A percentile compares a stretch with the other conserved stretches of the same genome.
These are phyloP conservation scores for Trachelus troglodyta DNA, from an alignment of 2,888 invertebrate genomes.

Conservation along the genomic window DNA sequence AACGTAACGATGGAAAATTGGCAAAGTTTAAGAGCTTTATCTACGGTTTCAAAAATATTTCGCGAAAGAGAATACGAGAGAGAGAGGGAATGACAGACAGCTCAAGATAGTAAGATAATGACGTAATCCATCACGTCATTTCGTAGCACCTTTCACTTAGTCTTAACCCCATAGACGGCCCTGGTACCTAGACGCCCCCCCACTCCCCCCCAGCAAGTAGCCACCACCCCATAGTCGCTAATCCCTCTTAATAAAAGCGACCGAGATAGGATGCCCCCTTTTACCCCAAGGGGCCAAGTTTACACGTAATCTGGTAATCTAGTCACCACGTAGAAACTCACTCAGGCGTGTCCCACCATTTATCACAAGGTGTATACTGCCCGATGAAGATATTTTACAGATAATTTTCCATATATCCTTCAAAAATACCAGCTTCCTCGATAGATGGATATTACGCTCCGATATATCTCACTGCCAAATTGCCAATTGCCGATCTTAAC, in stretches of 20 bases:
- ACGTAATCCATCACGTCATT: conserved; percentile 20
- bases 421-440: too few species aligned
- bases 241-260: not conserved
- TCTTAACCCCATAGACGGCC: not conserved
- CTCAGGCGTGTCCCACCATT: not conserved
- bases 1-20: conserved; percentile 26
- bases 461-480: too few species aligned
- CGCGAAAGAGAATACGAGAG: conserved; percentile 10
- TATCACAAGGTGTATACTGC: not conserved
- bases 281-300: not conserved
- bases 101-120: not conserved
- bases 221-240: not conserved
- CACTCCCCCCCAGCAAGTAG: not conserved
- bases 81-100: conserved; percentile 4
- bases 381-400: not conserved
- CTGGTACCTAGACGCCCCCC: too few species aligned
- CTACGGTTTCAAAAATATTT: conserved; percentile 36
- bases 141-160: conserved; percentile 6
- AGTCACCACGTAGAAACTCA: not conserved
- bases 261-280: not conserved
- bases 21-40: conserved; percentile 36
- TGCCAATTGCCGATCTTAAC: too few species aligned
- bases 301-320: not conserved
- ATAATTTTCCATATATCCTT: too few species aligned
- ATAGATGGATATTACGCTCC: too few species aligned